phyloP scores from a whole-genome alignment of 2,113 vertebrate genomes.

The Nibea coibor region DNA sequence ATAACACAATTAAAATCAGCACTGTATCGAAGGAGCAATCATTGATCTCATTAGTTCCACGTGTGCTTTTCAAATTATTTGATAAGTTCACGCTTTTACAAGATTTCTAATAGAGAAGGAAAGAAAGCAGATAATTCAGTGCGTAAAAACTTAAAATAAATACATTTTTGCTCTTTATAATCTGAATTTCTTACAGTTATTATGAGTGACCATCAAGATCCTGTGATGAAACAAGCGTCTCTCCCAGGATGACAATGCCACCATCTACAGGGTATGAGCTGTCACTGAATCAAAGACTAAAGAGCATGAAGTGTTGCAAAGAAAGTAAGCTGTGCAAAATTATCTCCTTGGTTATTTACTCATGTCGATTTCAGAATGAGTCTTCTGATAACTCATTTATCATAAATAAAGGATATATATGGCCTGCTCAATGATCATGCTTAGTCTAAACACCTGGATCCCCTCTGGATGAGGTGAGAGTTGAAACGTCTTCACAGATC shows the following conservation, averaged over 20 bases:
- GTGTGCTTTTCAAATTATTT: neutral
- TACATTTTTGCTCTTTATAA: too few species aligned
- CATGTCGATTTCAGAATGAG: too few species aligned
- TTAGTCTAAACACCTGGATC: too few species aligned
- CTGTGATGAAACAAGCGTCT: neutral
- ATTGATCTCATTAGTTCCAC: neutral
- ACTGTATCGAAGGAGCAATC: neutral
- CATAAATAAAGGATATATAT: neutral
- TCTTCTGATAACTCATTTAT: too few species aligned
- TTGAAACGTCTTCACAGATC: too few species aligned
- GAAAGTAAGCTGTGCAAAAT: neutral
- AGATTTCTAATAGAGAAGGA: neutral
- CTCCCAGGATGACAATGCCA: neutral
- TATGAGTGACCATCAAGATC: neutral
- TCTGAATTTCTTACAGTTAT: neutral
- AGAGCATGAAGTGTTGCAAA: neutral
- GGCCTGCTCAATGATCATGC: too few species aligned
- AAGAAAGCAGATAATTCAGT: neutral
- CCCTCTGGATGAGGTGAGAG: too few species aligned
- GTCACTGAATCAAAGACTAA: neutral
- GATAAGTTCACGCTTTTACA: too few species aligned
- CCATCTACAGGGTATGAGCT: slow-evolving; percentile 15
- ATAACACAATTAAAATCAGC: neutral
- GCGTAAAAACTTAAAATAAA: too few species aligned
- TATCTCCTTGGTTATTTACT: neutral